Evolutionary conservation across 2,797 vertebrate species (phyloP), one percentile per base, ranked within the genome.

Genomic region (Acanthurus tractus): DNA sequence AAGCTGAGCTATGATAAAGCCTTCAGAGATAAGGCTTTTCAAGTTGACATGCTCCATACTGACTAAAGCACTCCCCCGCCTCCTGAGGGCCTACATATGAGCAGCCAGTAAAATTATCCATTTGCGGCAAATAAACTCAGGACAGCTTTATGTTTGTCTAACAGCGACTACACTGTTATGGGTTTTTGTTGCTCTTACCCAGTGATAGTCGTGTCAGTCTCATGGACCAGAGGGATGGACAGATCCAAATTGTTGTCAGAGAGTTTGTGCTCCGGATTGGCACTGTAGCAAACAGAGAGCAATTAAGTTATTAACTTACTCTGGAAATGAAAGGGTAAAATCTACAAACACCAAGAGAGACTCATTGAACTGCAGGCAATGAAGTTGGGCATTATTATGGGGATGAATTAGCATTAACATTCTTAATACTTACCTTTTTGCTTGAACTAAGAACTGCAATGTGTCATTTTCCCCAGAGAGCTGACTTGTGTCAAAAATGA

Each of bases 401-500:
- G 6, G 7, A 20, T 14, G 12, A 63, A 55, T 29, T 0, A 15
- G 20, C 14, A 46, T 44, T 53, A 2, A 52, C 17, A 52, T 5
- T 54, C 36, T 23, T 54, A 42, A 56, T 29, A 48, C 86, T 90
- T 90, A 99, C 98, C 98, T 99, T 88, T 96, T 97, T 22, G 97
- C 96, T 70, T 96, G 96, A 81, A 98, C 89, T 13, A 97, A 93
- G 92, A 99, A 99, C 55, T 95, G 94, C 68, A 99, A 92, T 0
- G 87, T 95, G 53, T 97, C 96, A 50, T 99, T 97, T 88, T 97
- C 96, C 13, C 98, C 98, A 8, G 97, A 97, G 65, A 99, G 94
- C 85, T 94, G 97, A 84, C 95, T 99, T 0, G 98, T 99, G 86
- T 99, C 98, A 89, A 99, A 99, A 90, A 99, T 98, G 65, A 98